These are phyloP conservation scores for Pollenia amentaria DNA, from an alignment of 2,888 invertebrate species.

Conservation along the genomic window DNA sequence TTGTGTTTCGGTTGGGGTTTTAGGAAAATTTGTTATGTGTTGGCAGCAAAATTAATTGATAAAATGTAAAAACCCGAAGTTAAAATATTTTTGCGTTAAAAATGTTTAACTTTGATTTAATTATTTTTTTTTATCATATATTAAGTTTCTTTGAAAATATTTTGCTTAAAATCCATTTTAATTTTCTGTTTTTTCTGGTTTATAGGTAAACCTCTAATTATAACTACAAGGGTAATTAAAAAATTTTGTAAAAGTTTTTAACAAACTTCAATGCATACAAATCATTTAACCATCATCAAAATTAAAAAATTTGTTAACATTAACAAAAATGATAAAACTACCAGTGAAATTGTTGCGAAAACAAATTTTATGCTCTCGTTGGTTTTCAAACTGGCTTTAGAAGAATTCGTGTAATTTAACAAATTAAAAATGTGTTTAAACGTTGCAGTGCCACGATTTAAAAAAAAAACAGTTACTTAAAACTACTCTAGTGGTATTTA, in stretches of 20 bases:
- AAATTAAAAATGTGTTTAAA: conserved; percentile 15
- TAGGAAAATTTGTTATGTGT: conserved; percentile 12
- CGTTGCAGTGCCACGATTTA: conserved; percentile 31
- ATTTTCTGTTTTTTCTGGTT: too few species aligned
- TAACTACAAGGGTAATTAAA: background rate
- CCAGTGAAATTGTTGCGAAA: conserved; percentile 3
- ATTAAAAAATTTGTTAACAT: conserved; percentile 18
- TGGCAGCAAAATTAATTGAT: background rate
- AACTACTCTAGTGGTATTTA: conserved; percentile 23
- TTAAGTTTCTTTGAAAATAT: background rate
- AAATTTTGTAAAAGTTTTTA: background rate
- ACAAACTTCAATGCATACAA: conserved; percentile 2
- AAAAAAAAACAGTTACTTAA: conserved; percentile 11
- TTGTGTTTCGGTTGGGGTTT: background rate
- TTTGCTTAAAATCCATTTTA: background rate
- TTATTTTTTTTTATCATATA: background rate
- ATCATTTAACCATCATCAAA: conserved; percentile 20
- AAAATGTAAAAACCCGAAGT: conserved; percentile 8
- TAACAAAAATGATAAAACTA: background rate
- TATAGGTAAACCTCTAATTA: background rate
- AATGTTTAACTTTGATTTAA: background rate
- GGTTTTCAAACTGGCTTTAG: conserved; percentile 43
- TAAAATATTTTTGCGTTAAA: conserved; percentile 16
- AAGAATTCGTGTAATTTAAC: background rate
- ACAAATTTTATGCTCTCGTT: conserved; percentile 55